Percentiles rank a stretch among this genome's conserved stretches.
These are phyloP conservation scores for Nanger granti DNA, from an alignment of 2,113 vertebrate genomes.

Conservation along the genomic window DNA sequence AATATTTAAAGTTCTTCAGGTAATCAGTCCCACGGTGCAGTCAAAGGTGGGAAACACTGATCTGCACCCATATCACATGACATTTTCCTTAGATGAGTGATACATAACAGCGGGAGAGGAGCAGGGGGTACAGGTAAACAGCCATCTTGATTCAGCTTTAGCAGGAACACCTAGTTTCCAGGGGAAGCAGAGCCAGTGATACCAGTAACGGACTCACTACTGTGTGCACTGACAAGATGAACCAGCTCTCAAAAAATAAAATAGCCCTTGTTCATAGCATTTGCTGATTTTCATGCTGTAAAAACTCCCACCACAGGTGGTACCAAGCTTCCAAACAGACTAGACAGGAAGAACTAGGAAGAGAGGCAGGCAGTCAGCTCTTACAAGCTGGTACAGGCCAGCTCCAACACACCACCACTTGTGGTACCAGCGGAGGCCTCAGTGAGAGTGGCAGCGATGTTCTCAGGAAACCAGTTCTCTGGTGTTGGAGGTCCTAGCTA, in stretches of 20 bases:
- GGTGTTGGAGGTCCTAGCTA: background rate
- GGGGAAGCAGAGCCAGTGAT: background rate
- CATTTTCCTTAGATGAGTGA: background rate
- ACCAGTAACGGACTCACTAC: background rate
- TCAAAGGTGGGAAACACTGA: background rate
- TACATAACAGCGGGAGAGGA: fast-evolving
- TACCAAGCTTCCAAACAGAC: constrained; percentile 20
- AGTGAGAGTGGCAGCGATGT: background rate
- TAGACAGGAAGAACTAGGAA: background rate
- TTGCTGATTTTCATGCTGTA: background rate
- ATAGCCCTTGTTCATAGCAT: background rate
- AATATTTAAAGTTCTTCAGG: background rate
- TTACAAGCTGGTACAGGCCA: background rate
- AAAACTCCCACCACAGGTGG: background rate
- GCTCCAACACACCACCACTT: background rate
- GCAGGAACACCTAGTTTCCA: background rate
- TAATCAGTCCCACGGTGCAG: background rate
- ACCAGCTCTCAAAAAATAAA: background rate
- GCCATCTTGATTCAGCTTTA: background rate
- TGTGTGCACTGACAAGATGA: background rate
- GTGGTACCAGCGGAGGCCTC: background rate
- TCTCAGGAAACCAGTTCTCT: background rate
- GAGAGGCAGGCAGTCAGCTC: background rate
- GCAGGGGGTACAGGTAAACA: background rate
- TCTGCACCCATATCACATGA: background rate